A percentile compares a stretch with the other conserved stretches of the same genome.
phyloP scores from a whole-genome alignment of 2,797 vertebrate genomes.

The Vipera latastei region DNA sequence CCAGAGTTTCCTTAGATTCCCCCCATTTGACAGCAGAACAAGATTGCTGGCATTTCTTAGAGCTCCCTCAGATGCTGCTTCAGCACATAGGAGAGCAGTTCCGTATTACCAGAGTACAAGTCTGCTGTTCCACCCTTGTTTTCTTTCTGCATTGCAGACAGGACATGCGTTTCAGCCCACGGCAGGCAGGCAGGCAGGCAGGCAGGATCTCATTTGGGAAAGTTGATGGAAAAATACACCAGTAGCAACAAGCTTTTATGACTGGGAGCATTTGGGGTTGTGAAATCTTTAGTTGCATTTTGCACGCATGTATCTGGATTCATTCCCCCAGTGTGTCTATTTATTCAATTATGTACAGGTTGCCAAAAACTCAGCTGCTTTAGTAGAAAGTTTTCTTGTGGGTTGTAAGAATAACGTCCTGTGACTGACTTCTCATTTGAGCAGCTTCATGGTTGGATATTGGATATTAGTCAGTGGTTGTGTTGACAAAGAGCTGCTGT shows the following conservation, averaged over 20 bases:
- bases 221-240: not conserved
- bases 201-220: not conserved
- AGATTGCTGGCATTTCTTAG: not conserved
- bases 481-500: not conserved
- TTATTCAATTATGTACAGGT: not conserved
- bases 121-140: not conserved
- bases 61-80: not conserved
- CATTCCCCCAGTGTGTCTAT: not conserved
- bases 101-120: not conserved
- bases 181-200: not conserved
- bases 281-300: not conserved
- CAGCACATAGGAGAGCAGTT: not conserved
- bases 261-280: not conserved
- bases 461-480: slow-evolving; percentile 31
- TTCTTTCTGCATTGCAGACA: not conserved
- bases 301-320: not conserved
- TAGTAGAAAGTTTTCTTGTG: slow-evolving; percentile 26
- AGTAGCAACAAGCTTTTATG: not conserved
- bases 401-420: slow-evolving; percentile 27
- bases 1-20: not conserved
- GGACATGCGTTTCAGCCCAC: not conserved
- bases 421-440: slow-evolving; percentile 46
- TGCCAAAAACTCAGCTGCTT: not conserved
- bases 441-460: not conserved
- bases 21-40: not conserved